Evolutionary conservation across 2,113 vertebrate species (phyloP), one percentile per base, ranked within the genome.

Genomic region (Mobula hypostoma): DNA sequence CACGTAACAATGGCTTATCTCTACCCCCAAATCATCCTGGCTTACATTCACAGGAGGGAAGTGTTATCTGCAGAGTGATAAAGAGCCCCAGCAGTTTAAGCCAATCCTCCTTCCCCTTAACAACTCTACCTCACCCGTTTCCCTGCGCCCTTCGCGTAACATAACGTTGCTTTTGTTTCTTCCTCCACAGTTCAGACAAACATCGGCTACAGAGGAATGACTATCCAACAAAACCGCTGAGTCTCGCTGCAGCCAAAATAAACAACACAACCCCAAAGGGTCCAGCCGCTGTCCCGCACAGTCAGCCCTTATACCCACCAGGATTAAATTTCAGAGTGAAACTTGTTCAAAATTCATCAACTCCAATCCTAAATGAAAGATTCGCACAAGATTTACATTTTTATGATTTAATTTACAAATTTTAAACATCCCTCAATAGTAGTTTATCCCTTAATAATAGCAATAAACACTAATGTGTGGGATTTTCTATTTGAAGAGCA

Each of bases 281-380:
- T 97, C 95, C 97, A 97, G 98, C 98, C 97, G 97, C 97, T 97
- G 97, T 97, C 95, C 97, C 97, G 98, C 98, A 98, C 97, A 98
- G 98, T 98, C 98, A 97, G 97, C 97, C 98, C 97, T 98, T 98
- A 98, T 98, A 99, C 98, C 98, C 98, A 98, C 97, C 94, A 95
- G 98, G 98, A 97, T 99, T 97, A 97, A 96, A 96, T 99, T 99
- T 99, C 98, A 97, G 21, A 74, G 91, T 70, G 74, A 93, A 97
- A 96, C 99, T 98, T 99, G 99, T 99, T 99, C 98, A 98, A 99
- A 99, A 98, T 99, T 98, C 98, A 98, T 98, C 98, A 98, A 99
- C 97, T 98, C 9, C 98, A 99, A 99, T 98, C 96, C 97, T 97
- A 99, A 98, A 98, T 97, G 96, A 97, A 97, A 98, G 98, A 98